A percentile compares a stretch with the other conserved stretches of the same genome.
Evolutionary conservation across 1,140 invertebrate genomes (phyloP).

Genomic region (Sipha flava): DNA sequence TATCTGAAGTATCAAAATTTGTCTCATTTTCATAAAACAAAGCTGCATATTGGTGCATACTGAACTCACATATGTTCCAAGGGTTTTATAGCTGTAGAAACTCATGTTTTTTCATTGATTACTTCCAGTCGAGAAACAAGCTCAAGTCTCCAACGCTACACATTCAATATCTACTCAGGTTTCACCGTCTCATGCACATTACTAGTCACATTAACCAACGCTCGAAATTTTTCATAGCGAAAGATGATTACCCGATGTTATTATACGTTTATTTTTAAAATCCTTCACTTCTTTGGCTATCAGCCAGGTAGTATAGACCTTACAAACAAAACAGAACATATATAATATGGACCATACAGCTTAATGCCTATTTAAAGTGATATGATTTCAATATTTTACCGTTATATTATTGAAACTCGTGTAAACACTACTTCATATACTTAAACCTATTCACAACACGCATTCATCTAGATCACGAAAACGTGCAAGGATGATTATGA

Average conservation of each 20-base stretch:
- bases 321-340: not conserved
- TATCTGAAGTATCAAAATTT: too few species aligned
- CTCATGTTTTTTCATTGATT: not conserved
- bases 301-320: not conserved
- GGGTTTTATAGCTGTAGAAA: too few species aligned
- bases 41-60: too few species aligned
- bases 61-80: too few species aligned
- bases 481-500: slow-evolving; percentile 1
- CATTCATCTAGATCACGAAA: slow-evolving; percentile 4
- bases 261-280: not conserved
- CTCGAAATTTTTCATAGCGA: not conserved
- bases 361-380: not conserved
- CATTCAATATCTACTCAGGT: not conserved
- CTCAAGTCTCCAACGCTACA: not conserved
- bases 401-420: slow-evolving; percentile 12
- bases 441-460: not conserved
- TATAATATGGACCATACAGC: not conserved
- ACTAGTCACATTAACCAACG: not conserved
- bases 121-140: not conserved
- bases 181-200: not conserved
- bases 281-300: not conserved
- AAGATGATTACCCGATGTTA: not conserved
- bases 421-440: not conserved
- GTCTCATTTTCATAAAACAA: too few species aligned
- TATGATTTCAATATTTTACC: slow-evolving; percentile 9